A percentile compares a stretch with the other conserved stretches of the same genome.
Conservation (phyloP, 2,888 invertebrate species). For the Cataglyphis albicans region DNA sequence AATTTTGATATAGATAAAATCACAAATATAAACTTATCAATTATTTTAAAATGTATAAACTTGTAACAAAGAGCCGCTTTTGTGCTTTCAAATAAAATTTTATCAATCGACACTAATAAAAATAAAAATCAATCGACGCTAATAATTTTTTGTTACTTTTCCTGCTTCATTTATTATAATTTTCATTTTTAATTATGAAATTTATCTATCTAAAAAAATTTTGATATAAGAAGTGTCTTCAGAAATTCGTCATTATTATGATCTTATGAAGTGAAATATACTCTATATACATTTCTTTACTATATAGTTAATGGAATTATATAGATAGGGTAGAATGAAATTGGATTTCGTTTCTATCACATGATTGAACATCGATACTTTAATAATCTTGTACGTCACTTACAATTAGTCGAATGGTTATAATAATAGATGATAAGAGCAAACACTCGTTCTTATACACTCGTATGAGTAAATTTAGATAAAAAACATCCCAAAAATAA, state of each 20-base stretch:
- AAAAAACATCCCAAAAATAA: background rate
- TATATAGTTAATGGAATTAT: slow-evolving; percentile 3
- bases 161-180: background rate
- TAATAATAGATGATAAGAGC: background rate
- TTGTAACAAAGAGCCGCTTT: background rate
- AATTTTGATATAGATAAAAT: background rate
- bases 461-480: background rate
- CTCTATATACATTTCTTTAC: background rate
- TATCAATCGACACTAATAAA: background rate
- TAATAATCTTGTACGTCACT: background rate
- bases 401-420: background rate
- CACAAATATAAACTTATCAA: background rate
- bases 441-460: background rate
- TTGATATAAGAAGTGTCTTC: background rate
- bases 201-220: background rate
- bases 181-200: background rate
- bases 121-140: background rate
- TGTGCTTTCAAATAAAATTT: background rate
- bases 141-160: background rate
- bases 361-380: background rate
- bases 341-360: background rate
- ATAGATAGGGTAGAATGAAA: background rate
- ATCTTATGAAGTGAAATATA: background rate
- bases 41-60: background rate
- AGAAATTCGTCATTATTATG: background rate